These are phyloP conservation scores for Nebria brevicollis DNA, from an alignment of 2,888 invertebrate species.

Conservation along the genomic window DNA sequence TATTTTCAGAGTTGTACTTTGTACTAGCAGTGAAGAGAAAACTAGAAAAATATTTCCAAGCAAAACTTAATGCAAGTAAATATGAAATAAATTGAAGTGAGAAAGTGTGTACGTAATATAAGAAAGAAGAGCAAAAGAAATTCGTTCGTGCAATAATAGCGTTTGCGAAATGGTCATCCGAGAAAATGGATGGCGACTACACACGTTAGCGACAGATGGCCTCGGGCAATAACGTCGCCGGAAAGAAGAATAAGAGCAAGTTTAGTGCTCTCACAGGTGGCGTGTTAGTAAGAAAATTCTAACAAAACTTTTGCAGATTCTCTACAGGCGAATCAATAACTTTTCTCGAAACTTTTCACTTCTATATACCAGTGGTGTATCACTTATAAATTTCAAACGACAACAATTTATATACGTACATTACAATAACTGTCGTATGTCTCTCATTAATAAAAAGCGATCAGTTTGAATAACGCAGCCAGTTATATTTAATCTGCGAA, in stretches of 20 bases:
- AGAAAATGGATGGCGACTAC: slow-evolving; percentile 32
- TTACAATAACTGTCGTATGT: no score
- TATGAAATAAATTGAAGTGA: slow-evolving; percentile 13
- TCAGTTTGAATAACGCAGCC: background rate
- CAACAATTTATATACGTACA: background rate
- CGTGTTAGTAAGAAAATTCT: slow-evolving; percentile 30
- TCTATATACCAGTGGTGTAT: slow-evolving; percentile 6
- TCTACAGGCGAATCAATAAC: slow-evolving; percentile 45
- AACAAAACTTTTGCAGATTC: slow-evolving; percentile 43
- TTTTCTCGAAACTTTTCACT: slow-evolving; percentile 43
- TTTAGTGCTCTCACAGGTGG: slow-evolving; percentile 46
- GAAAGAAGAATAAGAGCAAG: slow-evolving; percentile 40
- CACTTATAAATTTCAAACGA: background rate
- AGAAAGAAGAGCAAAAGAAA: slow-evolving; percentile 12
- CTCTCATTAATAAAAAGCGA: background rate
- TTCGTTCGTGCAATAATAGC: slow-evolving; percentile 12
- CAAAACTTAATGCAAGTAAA: slow-evolving; percentile 12
- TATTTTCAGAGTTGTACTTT: background rate
- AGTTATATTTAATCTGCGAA: no score
- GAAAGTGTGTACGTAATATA: slow-evolving; percentile 17
- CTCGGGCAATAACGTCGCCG: slow-evolving; percentile 32
- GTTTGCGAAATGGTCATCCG: slow-evolving; percentile 22
- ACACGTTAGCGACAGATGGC: slow-evolving; percentile 46
- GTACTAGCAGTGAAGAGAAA: background rate
- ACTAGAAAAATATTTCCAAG: slow-evolving; percentile 2